phyloP scores from a whole-genome alignment of 2,797 vertebrate species.

The Ibycter americanus region DNA sequence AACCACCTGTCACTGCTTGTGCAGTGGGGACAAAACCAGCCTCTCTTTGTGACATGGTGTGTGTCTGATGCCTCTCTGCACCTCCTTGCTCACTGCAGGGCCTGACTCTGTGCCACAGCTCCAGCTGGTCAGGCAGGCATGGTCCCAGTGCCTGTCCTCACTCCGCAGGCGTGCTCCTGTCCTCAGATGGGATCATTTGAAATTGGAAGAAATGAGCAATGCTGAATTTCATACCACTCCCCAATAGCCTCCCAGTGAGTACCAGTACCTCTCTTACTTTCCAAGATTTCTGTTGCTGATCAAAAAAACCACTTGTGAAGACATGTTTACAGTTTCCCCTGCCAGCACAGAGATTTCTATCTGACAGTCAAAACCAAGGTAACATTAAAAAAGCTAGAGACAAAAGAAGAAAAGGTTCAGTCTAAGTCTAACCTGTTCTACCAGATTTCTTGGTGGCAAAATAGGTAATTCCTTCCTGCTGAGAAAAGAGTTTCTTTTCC shows the following conservation, averaged over 20 bases:
- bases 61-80: neutral
- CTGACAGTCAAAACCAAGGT: neutral
- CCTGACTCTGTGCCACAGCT: neutral
- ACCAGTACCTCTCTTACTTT: neutral
- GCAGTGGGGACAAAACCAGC: neutral
- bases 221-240: neutral
- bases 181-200: neutral
- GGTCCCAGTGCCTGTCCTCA: neutral
- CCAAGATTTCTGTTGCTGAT: neutral
- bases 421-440: neutral
- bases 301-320: neutral
- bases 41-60: neutral
- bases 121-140: neutral
- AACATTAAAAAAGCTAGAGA: neutral
- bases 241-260: neutral
- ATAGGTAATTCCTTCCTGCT: neutral
- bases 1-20: neutral
- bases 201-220: neutral
- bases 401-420: neutral
- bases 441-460: neutral
- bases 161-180: accelerated
- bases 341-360: neutral
- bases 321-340: neutral
- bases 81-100: neutral
- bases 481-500: neutral